These are phyloP conservation scores for Craterocephalus amniculus DNA, from an alignment of 2,797 vertebrate genomes.

Conservation along the genomic window DNA sequence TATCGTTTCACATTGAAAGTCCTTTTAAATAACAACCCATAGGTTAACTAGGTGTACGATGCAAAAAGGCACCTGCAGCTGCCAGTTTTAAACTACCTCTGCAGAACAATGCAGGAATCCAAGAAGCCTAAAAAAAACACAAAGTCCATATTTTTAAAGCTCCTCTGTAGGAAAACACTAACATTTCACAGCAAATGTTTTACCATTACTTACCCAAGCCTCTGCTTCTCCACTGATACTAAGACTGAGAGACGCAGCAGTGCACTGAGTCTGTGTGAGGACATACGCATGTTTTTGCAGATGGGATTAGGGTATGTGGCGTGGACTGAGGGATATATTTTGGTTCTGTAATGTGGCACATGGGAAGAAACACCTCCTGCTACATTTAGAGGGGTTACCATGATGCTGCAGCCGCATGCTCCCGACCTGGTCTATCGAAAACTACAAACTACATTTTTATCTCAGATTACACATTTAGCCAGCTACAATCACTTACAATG, in stretches of 20 bases:
- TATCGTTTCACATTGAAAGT: neutral
- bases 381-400: constrained; percentile 31
- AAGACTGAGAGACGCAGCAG: constrained; percentile 32
- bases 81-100: no score
- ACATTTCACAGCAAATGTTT: neutral
- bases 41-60: neutral
- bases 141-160: neutral
- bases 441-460: neutral
- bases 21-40: neutral
- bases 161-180: neutral
- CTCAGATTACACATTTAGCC: neutral
- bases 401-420: constrained; percentile 13
- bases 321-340: constrained; percentile 42
- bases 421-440: neutral
- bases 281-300: constrained; percentile 57
- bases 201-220: constrained; percentile 38
- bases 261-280: constrained; percentile 28
- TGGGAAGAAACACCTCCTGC: constrained; percentile 31
- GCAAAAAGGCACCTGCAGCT: neutral
- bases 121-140: constrained; percentile 2
- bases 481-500: neutral
- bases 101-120: neutral
- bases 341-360: constrained; percentile 36
- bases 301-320: constrained; percentile 50
- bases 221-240: constrained; percentile 19